Evolutionary conservation across 2,888 invertebrate genomes (phyloP).

Genomic region (Drosophila phalerata): DNA sequence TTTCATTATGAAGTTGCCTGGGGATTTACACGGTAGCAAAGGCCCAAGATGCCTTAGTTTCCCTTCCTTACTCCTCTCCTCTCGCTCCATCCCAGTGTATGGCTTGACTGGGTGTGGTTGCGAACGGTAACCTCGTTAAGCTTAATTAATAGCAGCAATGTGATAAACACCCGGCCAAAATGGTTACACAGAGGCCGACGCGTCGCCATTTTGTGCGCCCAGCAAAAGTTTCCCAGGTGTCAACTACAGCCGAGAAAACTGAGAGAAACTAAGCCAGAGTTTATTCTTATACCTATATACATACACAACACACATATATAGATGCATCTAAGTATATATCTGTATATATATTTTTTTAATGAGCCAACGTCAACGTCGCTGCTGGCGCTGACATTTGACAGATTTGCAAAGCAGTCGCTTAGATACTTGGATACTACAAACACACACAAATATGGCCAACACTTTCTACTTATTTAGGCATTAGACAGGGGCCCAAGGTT

Average conservation of each 20-base stretch:
- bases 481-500: slow-evolving; percentile 39
- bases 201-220: slow-evolving; percentile 70
- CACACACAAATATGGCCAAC: slow-evolving; percentile 9
- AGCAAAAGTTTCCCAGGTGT: slow-evolving; percentile 69
- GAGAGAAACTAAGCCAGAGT: slow-evolving; percentile 20
- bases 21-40: slow-evolving; percentile 61
- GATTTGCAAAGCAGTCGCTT: slow-evolving; percentile 74
- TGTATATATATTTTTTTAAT: slow-evolving; percentile 57
- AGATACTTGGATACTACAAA: slow-evolving; percentile 20
- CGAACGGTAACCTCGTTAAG: slow-evolving; percentile 86
- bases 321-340: neutral
- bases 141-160: slow-evolving; percentile 86
- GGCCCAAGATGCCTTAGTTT: slow-evolving; percentile 55
- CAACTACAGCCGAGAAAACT: slow-evolving; percentile 61
- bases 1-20: slow-evolving; percentile 83
- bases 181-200: slow-evolving; percentile 62
- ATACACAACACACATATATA: neutral
- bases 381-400: slow-evolving; percentile 77
- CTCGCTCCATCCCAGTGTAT: neutral
- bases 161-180: slow-evolving; percentile 83
- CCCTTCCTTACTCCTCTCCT: neutral
- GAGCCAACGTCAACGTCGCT: slow-evolving; percentile 69
- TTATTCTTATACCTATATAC: slow-evolving; percentile 7
- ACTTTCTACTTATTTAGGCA: slow-evolving; percentile 61
- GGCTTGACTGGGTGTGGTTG: slow-evolving; percentile 75